Base-by-base conservation (phyloP, 2,888 invertebrate genomes). In the Monochamus alternatus region DNA sequence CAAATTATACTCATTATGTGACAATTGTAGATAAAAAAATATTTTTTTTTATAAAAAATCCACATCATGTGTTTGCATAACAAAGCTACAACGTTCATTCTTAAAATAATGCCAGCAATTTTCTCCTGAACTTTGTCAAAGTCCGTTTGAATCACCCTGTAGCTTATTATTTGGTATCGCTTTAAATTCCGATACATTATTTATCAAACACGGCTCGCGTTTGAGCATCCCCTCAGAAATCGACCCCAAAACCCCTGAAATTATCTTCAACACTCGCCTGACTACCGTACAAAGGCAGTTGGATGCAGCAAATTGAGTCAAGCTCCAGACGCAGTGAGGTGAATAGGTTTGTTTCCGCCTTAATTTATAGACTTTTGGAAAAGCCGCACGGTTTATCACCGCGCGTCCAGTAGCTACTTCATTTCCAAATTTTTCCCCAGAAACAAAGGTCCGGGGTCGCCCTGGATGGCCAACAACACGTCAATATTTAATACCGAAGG, bases 221-320 rank as follows among this genome's bases (percentile, higher is more conserved):
- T 38, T 7, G 38, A 38, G 7, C 38, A 2, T 2, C 4, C 38
- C 4, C 1, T 7, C 2, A 7, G 38, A 38, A 38, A 44, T n/a
- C 32, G 22, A 63, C 44, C 63, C 47, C 32, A 63, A 44, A 43
- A 38, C 59, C 22, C 63, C 14, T 62, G 14, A 59, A 71, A 66
- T 32, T 85, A 80, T 74, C 77, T 64, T 78, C 76, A 81, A 80
- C 80, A 81, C 80, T 78, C 84, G 82, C 84, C 82, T 82, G 84
- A 22, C 22, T 22, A 22, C 22, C 22, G 83, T 84, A 83, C 82
- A 85, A 85, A 83, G 81, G 81, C 80, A 80, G 74, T 81, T 83
- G 38, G 38, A 38, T 38, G 82, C 84, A 78, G 82, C 84, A 85
- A 85, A 85, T 85, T 84, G 84, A 84, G 83, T 84, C 80, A 85